phyloP scores from a whole-genome alignment of 1,140 invertebrate species.

The Popillia japonica region DNA sequence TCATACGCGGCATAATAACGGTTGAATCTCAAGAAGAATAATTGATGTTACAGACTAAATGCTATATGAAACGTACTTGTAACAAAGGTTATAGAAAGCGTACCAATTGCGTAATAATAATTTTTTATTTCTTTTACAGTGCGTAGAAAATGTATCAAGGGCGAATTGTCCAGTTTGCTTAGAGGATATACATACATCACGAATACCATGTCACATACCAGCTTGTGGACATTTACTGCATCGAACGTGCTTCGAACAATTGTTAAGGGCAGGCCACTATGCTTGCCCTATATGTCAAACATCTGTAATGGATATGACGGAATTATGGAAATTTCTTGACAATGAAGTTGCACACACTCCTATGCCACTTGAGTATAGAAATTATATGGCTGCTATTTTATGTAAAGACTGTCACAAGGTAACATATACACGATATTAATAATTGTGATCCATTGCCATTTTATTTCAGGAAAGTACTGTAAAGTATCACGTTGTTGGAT shows the following conservation, averaged over 20 bases:
- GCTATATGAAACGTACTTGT: no score
- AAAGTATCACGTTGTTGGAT: constrained; percentile 83
- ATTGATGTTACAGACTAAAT: no score
- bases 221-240: constrained; percentile 86
- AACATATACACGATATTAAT: constrained; percentile 14
- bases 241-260: constrained; percentile 80
- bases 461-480: constrained; percentile 75
- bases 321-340: constrained; percentile 83
- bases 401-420: constrained; percentile 90
- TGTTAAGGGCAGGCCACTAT: constrained; percentile 80
- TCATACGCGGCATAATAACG: no score
- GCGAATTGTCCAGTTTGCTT: constrained; percentile 88
- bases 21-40: no score
- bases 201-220: constrained; percentile 86
- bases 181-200: constrained; percentile 88
- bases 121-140: constrained; percentile 66
- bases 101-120: not conserved
- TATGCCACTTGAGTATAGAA: constrained; percentile 82
- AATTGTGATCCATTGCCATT: constrained; percentile 11
- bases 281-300: constrained; percentile 87
- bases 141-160: constrained; percentile 85
- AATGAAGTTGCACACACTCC: constrained; percentile 80
- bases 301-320: constrained; percentile 84
- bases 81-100: no score
- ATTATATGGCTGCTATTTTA: constrained; percentile 79